Evolutionary conservation across 2,888 invertebrate genomes (phyloP), one percentile per base, ranked within the genome.

Genomic region (Amphimallon solstitiale): DNA sequence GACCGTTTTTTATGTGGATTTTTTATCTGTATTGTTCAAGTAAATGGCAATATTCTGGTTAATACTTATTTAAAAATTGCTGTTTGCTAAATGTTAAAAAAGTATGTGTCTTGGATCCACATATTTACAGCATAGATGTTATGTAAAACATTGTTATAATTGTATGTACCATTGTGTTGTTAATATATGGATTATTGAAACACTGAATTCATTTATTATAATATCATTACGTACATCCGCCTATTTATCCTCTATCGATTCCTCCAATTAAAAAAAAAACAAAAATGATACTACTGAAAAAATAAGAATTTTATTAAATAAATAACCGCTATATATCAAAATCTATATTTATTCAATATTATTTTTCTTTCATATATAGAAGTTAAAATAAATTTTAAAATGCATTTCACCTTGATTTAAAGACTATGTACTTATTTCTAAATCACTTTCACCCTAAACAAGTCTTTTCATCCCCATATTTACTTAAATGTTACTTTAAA

Each of bases 101-200:
- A 23, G 48, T 54, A 35, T 59, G 15, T 61, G 61, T 72, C 72
- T 77, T 75, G 76, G 79, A 79, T 79, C 78, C 79, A 80, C 74
- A 80, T 79, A 79, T 79, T 79, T 75, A 75, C 79, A 77, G 79
- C 78, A 76, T 77, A 72, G 73, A 74, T 77, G 77, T 77, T 72
- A 69, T 72, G 71, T 68, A 68, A 56, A 67, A 43, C 68, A 67
- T 70, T 70, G 76, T 74, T 74, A 72, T 66, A 68, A 68, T 66
- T 71, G 68, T 74, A 76, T 77, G 74, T 76, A 76, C 70, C 69
- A 75, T 73, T 75, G 75, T 78, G 76, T 79, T 79, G 78, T 80
- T 75, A 80, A 80, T 80, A 80, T 81, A 81, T 81, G 79, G 79
- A 80, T 79, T 79, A 77, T 74, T 74, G 75, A 78, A 77, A 76